Base-by-base conservation (phyloP, 2,797 vertebrate genomes). In the Chiropotes sagulatus region DNA sequence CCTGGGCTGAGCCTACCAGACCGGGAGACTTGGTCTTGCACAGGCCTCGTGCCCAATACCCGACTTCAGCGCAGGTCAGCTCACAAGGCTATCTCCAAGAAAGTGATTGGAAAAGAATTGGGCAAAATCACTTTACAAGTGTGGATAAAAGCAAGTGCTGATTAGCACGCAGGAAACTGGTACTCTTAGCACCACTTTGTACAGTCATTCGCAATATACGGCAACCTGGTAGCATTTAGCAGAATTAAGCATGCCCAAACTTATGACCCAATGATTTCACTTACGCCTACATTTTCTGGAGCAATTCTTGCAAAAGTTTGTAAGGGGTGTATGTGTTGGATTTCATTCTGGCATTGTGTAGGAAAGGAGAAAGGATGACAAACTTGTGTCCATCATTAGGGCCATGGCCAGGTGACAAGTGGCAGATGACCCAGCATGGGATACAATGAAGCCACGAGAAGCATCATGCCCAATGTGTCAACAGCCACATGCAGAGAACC, bases 171-270 rank as follows among this genome's bases (percentile, higher is more conserved):
- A 20, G 72, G 50, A 41, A 44, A 24, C 36, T 26, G 5, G n/a
- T 41, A 44, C 7, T 44, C 24, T 84, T 3, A 26, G 46, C 30
- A 19, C n/a, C 0, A 0, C 48, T 24, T n/a, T 57, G 36, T 19
- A 33, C 0, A n/a, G 33, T 41, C 39, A 33, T 73, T 72, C 5
- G 24, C 76, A 75, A 19, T 8, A 13, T 14, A 8, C 28, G 57
- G 48, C 8, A 26, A 22, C 64, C n/a, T 46, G 24, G 19, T 67
- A 73, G 50, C 39, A 44, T 22, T 94, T 84, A 50, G 19, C 81
- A 24, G 75, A 64, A 87, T 72, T 61, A 92, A 36, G 30, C 48
- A 24, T 54, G 13, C 26, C 30, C 4, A 19, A 39, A 26, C 30
- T 85, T 46, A 48, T 33, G 22, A 76, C 61, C n/a, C 41, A 52